phyloP scores from a whole-genome alignment of 2,113 vertebrate species.

The Egretta garzetta region DNA sequence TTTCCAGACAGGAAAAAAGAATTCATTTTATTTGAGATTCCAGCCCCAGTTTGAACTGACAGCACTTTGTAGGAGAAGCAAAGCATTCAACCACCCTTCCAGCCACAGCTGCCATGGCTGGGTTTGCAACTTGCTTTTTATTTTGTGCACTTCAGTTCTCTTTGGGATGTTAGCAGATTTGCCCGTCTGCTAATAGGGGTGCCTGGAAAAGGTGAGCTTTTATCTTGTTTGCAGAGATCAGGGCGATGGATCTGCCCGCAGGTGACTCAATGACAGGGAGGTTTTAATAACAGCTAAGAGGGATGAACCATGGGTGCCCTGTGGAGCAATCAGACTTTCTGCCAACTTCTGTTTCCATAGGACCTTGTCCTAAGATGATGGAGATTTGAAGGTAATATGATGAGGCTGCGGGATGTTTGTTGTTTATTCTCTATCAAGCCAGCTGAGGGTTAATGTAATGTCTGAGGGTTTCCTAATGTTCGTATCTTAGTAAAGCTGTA shows the following conservation, averaged over 20 bases:
- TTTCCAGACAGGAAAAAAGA: conserved; percentile 12
- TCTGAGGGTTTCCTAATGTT: rapidly evolving
- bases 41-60: background rate
- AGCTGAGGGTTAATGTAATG: background rate
- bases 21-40: conserved; percentile 4
- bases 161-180: background rate
- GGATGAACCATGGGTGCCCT: rapidly evolving
- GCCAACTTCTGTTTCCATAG: rapidly evolving
- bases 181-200: background rate
- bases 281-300: background rate
- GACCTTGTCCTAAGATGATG: background rate
- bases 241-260: background rate
- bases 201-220: background rate
- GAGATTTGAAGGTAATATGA: background rate
- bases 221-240: background rate
- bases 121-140: background rate
- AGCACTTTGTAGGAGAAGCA: background rate
- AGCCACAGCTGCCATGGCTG: background rate
- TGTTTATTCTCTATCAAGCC: background rate
- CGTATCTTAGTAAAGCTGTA: background rate
- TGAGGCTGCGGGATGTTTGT: background rate
- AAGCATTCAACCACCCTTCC: background rate
- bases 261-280: rapidly evolving
- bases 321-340: background rate
- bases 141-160: background rate